Evolutionary conservation across 2,888 invertebrate species (phyloP).

Genomic region (Drosophila merina): DNA sequence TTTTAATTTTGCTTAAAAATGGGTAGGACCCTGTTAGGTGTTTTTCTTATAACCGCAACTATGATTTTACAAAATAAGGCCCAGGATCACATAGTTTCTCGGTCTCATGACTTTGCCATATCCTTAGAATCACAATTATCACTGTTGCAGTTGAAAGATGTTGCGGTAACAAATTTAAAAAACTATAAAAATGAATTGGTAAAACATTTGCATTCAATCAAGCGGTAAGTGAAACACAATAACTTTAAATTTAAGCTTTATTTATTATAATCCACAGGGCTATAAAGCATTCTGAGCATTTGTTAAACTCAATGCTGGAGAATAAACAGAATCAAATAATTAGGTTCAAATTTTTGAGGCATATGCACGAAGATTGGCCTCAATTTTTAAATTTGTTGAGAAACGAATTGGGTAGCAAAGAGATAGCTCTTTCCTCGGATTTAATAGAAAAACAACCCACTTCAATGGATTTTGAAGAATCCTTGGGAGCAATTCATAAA

Average conservation of each 20-base stretch:
- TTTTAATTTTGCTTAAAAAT: background rate
- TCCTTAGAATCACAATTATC: constrained; percentile 14
- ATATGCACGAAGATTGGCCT: constrained; percentile 24
- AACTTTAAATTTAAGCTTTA: background rate
- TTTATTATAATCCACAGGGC: background rate
- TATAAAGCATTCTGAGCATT: background rate
- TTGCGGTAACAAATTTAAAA: constrained; percentile 14
- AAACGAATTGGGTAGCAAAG: background rate
- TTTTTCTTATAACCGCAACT: background rate
- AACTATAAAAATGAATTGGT: constrained; percentile 10
- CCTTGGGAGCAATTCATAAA: constrained; percentile 10
- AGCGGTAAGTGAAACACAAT: background rate
- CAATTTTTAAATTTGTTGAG: constrained; percentile 11
- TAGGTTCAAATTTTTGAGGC: constrained; percentile 10
- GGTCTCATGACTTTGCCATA: constrained; percentile 11
- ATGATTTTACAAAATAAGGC: background rate
- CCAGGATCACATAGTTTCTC: background rate
- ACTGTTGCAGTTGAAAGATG: constrained; percentile 10
- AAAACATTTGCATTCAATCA: background rate
- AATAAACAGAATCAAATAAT: background rate
- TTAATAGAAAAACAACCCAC: constrained; percentile 12
- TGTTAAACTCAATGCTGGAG: background rate
- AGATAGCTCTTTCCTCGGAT: background rate
- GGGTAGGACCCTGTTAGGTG: background rate
- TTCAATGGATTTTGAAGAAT: constrained; percentile 13